Evolutionary conservation across 2,113 vertebrate species (phyloP), one percentile per base, ranked within the genome.

Genomic region (Oryzias curvinotus): DNA sequence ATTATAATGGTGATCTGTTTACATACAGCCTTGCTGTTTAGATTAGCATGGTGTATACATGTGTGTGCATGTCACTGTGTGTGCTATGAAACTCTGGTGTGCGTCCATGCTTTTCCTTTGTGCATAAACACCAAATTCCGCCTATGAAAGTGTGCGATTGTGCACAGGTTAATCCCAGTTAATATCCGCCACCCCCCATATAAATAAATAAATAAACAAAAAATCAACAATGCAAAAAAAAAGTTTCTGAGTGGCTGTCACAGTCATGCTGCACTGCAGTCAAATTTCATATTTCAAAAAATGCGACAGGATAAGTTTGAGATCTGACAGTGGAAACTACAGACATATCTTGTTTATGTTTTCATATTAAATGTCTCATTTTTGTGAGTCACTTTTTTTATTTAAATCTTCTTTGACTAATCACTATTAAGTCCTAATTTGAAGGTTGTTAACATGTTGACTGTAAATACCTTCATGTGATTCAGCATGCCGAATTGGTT

Each of bases 1-100:
- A 90, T 92, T 91, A 91, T 89, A 85, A 87, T 41, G 80, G 70
- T 67, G 73, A 89, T 89, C 85, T 90, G 88, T 89, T 90, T 90
- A 88, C 85, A 88, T 87, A 85, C 80, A 83, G 84, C 73, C 70
- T 84, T 68, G 72, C 82, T 82, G 83, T 88, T 91, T 88, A 87
- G 80, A 88, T 89, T 88, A 85, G 72, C 65, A 66, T 68, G 25
- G 48, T 49, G 50, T 41, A 14, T 45, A 25, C 17, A 30, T 49
- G 59, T 58, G 50, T 49, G 47, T n/a, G 49, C 21, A 23, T 30
- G 30, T n/a, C 50, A 5, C 19, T 54, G 28, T 50, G 46, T 43
- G 18, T 45, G 26, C 44, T 30, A 30, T 30, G 12, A 65, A 25
- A 70, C 42, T 17, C 42, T 54, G 46, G 68, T 58, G 63, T 52